These are phyloP conservation scores for Mionectes olivaceus DNA, from an alignment of 2,797 vertebrate species.

Conservation along the genomic window DNA sequence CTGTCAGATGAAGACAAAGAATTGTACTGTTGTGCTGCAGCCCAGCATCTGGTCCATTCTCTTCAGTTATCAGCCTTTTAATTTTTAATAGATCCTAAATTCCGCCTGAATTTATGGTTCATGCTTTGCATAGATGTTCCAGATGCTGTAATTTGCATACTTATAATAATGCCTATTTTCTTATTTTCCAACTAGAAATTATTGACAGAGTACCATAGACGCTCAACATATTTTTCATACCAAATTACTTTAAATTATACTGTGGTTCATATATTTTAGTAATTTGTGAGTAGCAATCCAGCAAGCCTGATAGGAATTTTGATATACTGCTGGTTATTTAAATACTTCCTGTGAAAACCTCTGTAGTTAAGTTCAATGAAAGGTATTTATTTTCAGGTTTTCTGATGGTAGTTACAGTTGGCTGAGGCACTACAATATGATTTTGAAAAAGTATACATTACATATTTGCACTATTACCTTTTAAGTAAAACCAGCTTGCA, in stretches of 20 bases:
- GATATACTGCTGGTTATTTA: background rate
- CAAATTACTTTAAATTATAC: background rate
- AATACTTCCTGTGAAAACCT: background rate
- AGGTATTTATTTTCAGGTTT: background rate
- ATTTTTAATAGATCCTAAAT: background rate
- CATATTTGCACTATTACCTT: background rate
- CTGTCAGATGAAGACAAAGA: background rate
- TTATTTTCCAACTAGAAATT: background rate
- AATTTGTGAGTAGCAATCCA: background rate
- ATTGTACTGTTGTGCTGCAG: background rate
- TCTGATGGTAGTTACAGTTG: background rate
- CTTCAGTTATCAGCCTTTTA: background rate
- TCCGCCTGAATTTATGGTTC: background rate
- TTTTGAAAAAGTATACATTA: background rate
- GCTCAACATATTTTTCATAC: background rate
- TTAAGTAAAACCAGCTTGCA: constrained; percentile 31
- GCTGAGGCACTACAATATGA: background rate
- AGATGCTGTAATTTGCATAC: background rate
- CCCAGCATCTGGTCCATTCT: background rate
- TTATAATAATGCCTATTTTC: background rate
- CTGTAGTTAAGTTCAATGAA: background rate
- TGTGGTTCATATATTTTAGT: background rate
- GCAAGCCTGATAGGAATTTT: background rate
- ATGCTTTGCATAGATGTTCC: background rate
- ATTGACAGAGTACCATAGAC: background rate